phyloP scores from a whole-genome alignment of 2,797 vertebrate genomes.

The Mycteria americana region DNA sequence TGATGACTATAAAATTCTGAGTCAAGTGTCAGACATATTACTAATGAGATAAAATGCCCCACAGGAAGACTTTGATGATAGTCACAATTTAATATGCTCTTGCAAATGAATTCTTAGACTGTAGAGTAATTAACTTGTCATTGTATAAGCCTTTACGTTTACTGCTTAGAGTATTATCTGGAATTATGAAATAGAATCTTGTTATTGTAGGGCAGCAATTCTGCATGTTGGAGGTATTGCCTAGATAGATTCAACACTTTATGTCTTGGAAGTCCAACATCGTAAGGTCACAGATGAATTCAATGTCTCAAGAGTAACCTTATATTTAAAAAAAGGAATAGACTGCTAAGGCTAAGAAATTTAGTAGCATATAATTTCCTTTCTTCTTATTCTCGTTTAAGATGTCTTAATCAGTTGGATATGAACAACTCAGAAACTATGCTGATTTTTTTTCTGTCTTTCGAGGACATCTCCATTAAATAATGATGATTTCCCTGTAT shows the following conservation, averaged over 20 bases:
- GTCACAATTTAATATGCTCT: constrained; percentile 64
- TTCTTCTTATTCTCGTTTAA: neutral
- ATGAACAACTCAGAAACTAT: neutral
- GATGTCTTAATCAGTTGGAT: neutral
- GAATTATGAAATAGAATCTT: constrained; percentile 42
- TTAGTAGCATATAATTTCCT: neutral
- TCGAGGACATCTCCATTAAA: neutral
- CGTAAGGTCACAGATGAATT: neutral
- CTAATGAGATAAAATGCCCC: constrained; percentile 56
- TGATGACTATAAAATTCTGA: constrained; percentile 28
- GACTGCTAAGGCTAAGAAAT: neutral
- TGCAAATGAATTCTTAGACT: constrained; percentile 61
- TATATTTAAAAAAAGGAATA: neutral
- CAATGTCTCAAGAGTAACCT: neutral
- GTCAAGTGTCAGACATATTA: neutral
- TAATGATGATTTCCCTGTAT: neutral
- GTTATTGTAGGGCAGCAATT: neutral
- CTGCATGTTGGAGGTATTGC: neutral
- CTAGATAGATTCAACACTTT: neutral
- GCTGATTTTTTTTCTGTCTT: neutral
- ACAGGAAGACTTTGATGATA: constrained; percentile 49
- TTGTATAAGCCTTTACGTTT: constrained; percentile 54
- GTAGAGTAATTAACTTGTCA: constrained; percentile 70
- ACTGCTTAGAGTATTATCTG: constrained; percentile 46
- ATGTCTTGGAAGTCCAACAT: neutral